Evolutionary conservation across 2,113 vertebrate genomes (phyloP).

Genomic region (Menura novaehollandiae): DNA sequence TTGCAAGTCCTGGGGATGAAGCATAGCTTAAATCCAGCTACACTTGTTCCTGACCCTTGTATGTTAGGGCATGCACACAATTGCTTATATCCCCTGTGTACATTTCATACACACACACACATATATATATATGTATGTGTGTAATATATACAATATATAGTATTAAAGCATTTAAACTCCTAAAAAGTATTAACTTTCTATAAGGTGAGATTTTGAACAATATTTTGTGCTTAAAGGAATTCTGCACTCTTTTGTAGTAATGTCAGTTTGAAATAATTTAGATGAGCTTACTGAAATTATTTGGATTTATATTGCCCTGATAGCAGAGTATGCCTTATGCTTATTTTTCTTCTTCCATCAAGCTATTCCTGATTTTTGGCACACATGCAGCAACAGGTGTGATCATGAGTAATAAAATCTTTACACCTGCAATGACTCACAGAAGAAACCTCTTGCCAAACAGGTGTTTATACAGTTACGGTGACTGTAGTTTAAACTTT

Average conservation of each 20-base stretch:
- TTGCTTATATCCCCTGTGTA: neutral
- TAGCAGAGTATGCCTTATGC: neutral
- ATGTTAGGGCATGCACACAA: neutral
- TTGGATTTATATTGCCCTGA: neutral
- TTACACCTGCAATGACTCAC: constrained; percentile 57
- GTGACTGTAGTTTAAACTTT: constrained; percentile 19
- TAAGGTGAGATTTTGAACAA: neutral
- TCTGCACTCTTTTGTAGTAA: neutral
- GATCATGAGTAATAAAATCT: constrained; percentile 51
- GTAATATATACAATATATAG: neutral
- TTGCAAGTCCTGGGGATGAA: neutral
- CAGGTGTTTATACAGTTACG: constrained; percentile 49
- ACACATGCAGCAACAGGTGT: constrained; percentile 19
- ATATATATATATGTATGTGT: neutral
- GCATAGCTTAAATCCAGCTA: neutral
- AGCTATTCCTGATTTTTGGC: constrained; percentile 38
- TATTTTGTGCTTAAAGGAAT: neutral
- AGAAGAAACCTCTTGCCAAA: constrained; percentile 36
- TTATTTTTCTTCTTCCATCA: constrained; percentile 14
- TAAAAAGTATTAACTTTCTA: neutral
- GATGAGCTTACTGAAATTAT: neutral
- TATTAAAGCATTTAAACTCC: neutral
- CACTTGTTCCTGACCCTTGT: neutral
- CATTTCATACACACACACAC: neutral
- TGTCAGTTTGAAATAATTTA: neutral